Evolutionary conservation across 2,888 invertebrate genomes (phyloP).

Genomic region (Lycophotia porphyrea): DNA sequence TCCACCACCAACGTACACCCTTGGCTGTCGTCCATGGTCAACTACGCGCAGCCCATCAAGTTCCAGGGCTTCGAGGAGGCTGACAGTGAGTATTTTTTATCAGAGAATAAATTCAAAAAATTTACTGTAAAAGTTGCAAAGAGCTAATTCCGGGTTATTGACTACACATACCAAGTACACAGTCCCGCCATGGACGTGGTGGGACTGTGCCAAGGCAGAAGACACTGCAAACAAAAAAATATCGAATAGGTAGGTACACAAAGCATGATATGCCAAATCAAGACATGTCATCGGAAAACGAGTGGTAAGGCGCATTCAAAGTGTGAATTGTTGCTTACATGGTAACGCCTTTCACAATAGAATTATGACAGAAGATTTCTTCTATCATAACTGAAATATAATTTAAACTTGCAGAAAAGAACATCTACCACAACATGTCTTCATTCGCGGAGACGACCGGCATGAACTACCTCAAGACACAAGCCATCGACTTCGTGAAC

Average conservation of each 20-base stretch:
- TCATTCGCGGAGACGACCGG: conserved; percentile 99
- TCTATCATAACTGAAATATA: not conserved
- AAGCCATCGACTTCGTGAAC: conserved; percentile 99
- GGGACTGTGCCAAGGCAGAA: not conserved
- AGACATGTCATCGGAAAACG: not conserved
- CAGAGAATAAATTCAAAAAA: not conserved
- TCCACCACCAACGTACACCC: conserved; percentile 99
- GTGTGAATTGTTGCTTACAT: no score
- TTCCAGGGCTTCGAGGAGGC: conserved; percentile 99
- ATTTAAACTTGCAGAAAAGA: conserved; percentile 93
- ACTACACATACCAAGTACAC: not conserved
- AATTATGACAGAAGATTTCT: not conserved
- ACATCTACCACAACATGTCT: conserved; percentile 99
- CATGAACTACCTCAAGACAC: conserved; percentile 98
- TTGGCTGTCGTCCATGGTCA: conserved; percentile 99
- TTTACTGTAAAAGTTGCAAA: not conserved
- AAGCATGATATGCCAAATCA: not conserved
- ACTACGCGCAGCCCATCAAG: conserved; percentile 99
- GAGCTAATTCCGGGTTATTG: not conserved
- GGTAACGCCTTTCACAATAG: not conserved
- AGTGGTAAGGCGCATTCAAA: not conserved
- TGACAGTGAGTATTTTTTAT: conserved; percentile 90
- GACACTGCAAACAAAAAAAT: not conserved
- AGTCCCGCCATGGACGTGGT: no score
- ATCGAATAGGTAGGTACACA: not conserved